Conservation (phyloP, 2,888 invertebrate species). For the Allophyes oxyacanthae region DNA sequence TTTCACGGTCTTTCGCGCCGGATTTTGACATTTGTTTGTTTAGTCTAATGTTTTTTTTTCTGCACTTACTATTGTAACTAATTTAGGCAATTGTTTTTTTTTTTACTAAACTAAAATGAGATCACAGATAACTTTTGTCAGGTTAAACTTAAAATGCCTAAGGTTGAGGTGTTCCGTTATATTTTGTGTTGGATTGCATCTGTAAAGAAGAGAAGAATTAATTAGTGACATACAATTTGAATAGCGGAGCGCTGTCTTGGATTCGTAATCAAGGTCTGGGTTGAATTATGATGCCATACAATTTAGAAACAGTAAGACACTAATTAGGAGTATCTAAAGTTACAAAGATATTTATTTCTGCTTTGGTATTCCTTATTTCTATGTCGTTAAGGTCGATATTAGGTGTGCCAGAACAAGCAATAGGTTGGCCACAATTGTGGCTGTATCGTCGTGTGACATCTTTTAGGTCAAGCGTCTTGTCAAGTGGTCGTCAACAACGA, state of each 20-base stretch:
- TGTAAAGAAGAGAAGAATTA: conserved; percentile 71
- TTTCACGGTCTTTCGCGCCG: conserved; percentile 65
- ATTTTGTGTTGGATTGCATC: conserved; percentile 75
- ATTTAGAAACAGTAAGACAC: conserved; percentile 42
- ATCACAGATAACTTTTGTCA: conserved; percentile 87
- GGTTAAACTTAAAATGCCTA: conserved; percentile 83
- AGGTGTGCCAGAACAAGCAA: conserved; percentile 18
- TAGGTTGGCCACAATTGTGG: conserved; percentile 46
- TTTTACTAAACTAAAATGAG: conserved; percentile 78
- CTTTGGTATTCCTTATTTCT: conserved; percentile 30
- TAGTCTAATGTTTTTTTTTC: conserved; percentile 54
- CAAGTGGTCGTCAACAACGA: conserved; percentile 79
- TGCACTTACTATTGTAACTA: conserved; percentile 63
- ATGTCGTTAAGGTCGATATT: conserved; percentile 54
- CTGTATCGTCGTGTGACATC: conserved; percentile 65
- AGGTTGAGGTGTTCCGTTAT: conserved; percentile 77
- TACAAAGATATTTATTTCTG: conserved; percentile 11
- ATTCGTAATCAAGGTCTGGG: conserved; percentile 46
- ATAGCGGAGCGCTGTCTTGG: conserved; percentile 29
- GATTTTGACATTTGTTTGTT: conserved; percentile 52
- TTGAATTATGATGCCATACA: conserved; percentile 42
- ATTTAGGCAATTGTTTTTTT: conserved; percentile 74
- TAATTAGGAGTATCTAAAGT: conserved; percentile 40
- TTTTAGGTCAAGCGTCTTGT: conserved; percentile 83
- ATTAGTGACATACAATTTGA: conserved; percentile 40